Conservation (phyloP, 2,797 vertebrate genomes). For the Percopsis omiscomaycus region DNA sequence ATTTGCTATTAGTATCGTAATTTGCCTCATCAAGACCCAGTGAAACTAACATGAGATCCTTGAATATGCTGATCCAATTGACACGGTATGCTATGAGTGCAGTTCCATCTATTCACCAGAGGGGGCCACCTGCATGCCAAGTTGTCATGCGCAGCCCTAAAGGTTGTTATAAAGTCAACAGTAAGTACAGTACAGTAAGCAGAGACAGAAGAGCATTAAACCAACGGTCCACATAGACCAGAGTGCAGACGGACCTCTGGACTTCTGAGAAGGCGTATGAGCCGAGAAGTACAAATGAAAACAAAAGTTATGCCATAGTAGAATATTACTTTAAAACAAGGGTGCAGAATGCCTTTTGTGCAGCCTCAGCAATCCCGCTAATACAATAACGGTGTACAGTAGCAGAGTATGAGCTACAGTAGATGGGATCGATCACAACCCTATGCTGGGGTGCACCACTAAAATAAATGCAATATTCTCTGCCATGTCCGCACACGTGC, state of each 20-base stretch:
- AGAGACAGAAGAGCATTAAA: slow-evolving; percentile 5
- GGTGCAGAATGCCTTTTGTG: slow-evolving; percentile 34
- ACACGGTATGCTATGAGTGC: too few relatives aligned
- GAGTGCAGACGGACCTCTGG: background rate
- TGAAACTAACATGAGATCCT: too few relatives aligned
- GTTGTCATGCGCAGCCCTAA: too few relatives aligned
- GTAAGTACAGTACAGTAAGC: background rate
- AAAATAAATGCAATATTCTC: slow-evolving; percentile 25
- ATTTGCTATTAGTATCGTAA: too few relatives aligned
- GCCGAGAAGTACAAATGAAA: background rate
- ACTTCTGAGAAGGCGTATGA: background rate
- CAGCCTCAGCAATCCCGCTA: slow-evolving; percentile 58
- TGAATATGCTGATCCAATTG: too few relatives aligned
- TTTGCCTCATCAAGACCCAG: too few relatives aligned
- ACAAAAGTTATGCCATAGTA: slow-evolving; percentile 11
- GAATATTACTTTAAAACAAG: slow-evolving; percentile 44
- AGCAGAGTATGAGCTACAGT: slow-evolving; percentile 31
- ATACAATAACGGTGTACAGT: slow-evolving; percentile 29
- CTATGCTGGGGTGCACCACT: slow-evolving; percentile 24
- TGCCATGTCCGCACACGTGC: background rate
- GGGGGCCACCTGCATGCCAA: too few relatives aligned
- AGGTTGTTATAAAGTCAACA: too few relatives aligned
- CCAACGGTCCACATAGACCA: background rate
- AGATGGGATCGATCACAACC: slow-evolving; percentile 52
- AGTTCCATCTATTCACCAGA: too few relatives aligned